Conservation (phyloP, 1,140 invertebrate genomes). For the Drosophila rufa region DNA sequence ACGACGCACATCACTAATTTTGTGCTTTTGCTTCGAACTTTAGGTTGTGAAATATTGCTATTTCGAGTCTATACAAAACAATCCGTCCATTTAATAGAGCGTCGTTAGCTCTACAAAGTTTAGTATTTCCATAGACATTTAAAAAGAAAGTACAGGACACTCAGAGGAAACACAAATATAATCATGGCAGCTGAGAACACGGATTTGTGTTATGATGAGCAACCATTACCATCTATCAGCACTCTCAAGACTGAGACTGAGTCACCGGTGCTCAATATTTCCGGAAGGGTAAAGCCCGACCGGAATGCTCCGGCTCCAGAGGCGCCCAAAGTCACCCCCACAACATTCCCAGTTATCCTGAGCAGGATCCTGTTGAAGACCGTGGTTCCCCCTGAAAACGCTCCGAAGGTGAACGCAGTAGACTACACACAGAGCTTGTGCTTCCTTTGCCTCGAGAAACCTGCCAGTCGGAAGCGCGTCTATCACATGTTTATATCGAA, state of each 20-base stretch:
- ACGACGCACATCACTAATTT: slow-evolving; percentile 7
- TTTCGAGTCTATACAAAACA: slow-evolving; percentile 10
- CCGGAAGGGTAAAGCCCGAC: neutral
- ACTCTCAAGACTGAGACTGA: neutral
- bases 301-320: neutral
- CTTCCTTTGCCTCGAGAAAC: slow-evolving; percentile 42
- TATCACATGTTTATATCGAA: slow-evolving; percentile 46
- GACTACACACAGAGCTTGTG: slow-evolving; percentile 17
- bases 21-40: slow-evolving; percentile 12
- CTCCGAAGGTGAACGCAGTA: neutral
- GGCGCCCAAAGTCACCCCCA: slow-evolving; percentile 5
- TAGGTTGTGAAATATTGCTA: slow-evolving; percentile 21
- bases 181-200: slow-evolving; percentile 4
- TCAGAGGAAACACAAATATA: too few species aligned
- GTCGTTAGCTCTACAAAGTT: neutral
- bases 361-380: slow-evolving; percentile 37
- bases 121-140: slow-evolving; percentile 3
- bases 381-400: neutral
- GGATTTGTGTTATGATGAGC: neutral
- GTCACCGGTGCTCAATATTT: slow-evolving; percentile 24
- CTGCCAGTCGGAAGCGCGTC: neutral
- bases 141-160: neutral
- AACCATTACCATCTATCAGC: neutral
- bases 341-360: slow-evolving; percentile 24
- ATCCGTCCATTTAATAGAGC: slow-evolving; percentile 3